Evolutionary conservation across 2,113 vertebrate genomes (phyloP), one percentile per base, ranked within the genome.

Genomic region (Chaenocephalus aceratus): DNA sequence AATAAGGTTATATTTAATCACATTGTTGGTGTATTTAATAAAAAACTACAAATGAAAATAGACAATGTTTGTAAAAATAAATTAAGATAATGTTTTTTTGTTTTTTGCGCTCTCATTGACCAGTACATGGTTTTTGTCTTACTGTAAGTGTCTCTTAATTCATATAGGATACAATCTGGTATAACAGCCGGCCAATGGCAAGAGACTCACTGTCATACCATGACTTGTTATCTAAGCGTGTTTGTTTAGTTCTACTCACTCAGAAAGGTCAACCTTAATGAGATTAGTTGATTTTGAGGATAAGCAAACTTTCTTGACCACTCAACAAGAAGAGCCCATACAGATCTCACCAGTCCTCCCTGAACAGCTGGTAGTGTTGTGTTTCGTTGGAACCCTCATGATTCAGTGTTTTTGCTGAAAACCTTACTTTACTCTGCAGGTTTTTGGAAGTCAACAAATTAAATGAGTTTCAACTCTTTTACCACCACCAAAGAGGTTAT

Each of bases 301-400:
- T 61, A 80, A 75, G 66, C 69, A 80, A 41, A 58, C 48, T 45
- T 65, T 79, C 53, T 70, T 79, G 71, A 71, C 26, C 34, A 11
- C 76, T 76, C 56, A 61, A 75, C 75, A 74, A 77, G 60, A 58
- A 41, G 36, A 41, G 58, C 49, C 14, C 30, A 21, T 45, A 44
- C 36, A 41, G 36, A 80, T 75, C 44, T 73, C 34, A 49, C 49
- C 45, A 49, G 1, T 11, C 21, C 36, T 58, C 23, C 36, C 34
- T 41, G 85, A 62, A 34, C 41, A 66, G 21, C 60, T 46, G 52
- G 15, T 18, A 34, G 23, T 52, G 67, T 60, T 78, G 66, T 80
- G 53, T 82, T 10, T 65, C 77, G 69, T 56, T 56, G 26, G 21
- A 73, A 51, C 85, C 83, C 67, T 62, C 66, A 84, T 80, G 15